Evolutionary conservation across 2,797 vertebrate species (phyloP), one percentile per base, ranked within the genome.

Genomic region (Anomalospiza imberbis): DNA sequence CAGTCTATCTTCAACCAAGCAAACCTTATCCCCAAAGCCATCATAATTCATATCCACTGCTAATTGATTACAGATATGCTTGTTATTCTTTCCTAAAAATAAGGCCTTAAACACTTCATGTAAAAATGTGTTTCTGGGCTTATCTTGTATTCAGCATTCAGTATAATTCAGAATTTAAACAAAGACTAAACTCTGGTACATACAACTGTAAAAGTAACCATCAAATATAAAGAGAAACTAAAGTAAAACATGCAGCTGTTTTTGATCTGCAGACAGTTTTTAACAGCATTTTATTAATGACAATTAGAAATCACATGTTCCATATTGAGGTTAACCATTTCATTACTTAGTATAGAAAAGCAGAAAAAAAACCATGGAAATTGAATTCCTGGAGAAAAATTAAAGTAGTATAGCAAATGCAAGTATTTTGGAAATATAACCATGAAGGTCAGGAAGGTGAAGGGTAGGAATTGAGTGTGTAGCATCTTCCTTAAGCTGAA

Each of bases 291-390:
- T 87, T 72, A 80, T 4, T 28, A 70, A 28, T 45, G 9, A 47
- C 50, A 36, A 8, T 75, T 60, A n/a, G 8, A 60, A 72, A 47
- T 42, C 8, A 14, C 13, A 42, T 63, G 63, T 81, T 20, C 20
- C 60, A 2, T 70, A 51, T 6, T 21, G 20, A 60, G 16, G 48
- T 65, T 55, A 81, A 61, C n/a, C 3, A 42, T 72, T 87, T 84
- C 29, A 9, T 57, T 88, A 32, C 17, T 79, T 38, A 48, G 14
- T 13, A 10, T 14, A 80, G 22, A 15, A 50, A 18, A 45, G 14
- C 22, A 15, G 7, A 0, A 2, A 2, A 34, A 77, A 42, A 2
- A 0, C 5, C 7, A 21, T 22, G 7, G 10, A 89, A 75, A n/a
- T 54, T 2, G 25, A 53, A 67, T 72, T 84, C 12, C 26, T 3